Conservation (phyloP, 2,113 vertebrate genomes). For the Etia nguti region DNA sequence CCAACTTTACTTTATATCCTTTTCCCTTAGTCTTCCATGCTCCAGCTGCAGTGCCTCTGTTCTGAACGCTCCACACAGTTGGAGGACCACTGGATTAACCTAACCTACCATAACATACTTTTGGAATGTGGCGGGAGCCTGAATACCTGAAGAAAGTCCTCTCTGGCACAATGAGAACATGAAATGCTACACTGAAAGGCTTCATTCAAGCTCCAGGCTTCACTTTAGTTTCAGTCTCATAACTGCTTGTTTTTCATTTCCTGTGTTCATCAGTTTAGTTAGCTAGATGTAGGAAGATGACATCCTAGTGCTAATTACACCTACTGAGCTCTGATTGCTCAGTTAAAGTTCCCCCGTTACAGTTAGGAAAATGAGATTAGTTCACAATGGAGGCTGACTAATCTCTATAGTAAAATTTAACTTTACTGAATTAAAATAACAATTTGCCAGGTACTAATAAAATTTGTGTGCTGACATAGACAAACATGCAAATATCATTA, state of each 20-base stretch:
- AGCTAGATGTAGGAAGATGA: neutral
- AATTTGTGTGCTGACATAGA: fast-evolving
- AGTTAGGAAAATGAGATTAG: neutral
- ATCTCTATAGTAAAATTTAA: neutral
- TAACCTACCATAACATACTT: neutral
- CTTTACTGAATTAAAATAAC: neutral
- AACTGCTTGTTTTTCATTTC: neutral
- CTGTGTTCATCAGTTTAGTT: neutral
- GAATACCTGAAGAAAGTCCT: neutral
- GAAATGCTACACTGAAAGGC: neutral
- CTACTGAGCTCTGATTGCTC: neutral
- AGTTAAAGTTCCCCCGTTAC: neutral
- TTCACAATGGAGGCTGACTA: neutral
- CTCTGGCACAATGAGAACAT: neutral
- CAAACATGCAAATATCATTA: neutral
- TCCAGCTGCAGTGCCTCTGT: neutral
- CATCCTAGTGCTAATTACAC: neutral
- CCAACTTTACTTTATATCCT: neutral
- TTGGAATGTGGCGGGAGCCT: neutral
- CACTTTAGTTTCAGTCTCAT: neutral
- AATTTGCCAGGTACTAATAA: neutral
- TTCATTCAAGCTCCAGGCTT: neutral
- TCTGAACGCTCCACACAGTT: neutral
- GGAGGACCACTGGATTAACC: neutral
- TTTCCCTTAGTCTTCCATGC: neutral